phyloP scores from a whole-genome alignment of 2,888 invertebrate species.

The Idaea biselata region DNA sequence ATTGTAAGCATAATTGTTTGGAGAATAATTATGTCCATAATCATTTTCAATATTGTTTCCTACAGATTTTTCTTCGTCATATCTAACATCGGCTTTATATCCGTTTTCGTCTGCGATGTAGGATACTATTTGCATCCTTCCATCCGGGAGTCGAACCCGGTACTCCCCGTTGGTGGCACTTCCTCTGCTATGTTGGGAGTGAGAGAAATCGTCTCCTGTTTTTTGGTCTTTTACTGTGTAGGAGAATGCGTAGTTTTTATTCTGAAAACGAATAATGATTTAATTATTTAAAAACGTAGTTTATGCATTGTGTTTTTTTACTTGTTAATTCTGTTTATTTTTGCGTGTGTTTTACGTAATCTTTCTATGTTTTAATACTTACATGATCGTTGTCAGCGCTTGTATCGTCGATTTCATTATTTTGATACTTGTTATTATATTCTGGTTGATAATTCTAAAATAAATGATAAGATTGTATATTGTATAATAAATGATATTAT shows the following conservation, averaged over 20 bases:
- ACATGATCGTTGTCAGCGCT: constrained; percentile 52
- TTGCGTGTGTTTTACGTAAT: not conserved
- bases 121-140: constrained; percentile 83
- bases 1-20: constrained; percentile 10
- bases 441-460: constrained; percentile 39
- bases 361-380: constrained; percentile 18
- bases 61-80: constrained; percentile 54
- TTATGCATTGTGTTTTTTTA: no score
- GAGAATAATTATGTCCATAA: constrained; percentile 21
- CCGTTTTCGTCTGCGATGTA: constrained; percentile 85
- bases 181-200: constrained; percentile 82
- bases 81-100: constrained; percentile 84
- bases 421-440: constrained; percentile 36
- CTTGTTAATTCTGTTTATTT: no score
- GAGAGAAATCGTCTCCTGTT: constrained; percentile 85
- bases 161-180: constrained; percentile 85
- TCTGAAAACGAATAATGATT: constrained; percentile 39
- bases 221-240: constrained; percentile 82
- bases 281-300: no score
- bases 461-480: constrained; percentile 7
- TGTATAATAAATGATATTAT: no score
- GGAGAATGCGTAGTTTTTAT: constrained; percentile 83
- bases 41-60: constrained; percentile 36
- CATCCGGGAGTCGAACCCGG: constrained; percentile 84
- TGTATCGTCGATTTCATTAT: constrained; percentile 39